Conservation (phyloP, 2,888 invertebrate species). For the Cyrtodaria siliqua region DNA sequence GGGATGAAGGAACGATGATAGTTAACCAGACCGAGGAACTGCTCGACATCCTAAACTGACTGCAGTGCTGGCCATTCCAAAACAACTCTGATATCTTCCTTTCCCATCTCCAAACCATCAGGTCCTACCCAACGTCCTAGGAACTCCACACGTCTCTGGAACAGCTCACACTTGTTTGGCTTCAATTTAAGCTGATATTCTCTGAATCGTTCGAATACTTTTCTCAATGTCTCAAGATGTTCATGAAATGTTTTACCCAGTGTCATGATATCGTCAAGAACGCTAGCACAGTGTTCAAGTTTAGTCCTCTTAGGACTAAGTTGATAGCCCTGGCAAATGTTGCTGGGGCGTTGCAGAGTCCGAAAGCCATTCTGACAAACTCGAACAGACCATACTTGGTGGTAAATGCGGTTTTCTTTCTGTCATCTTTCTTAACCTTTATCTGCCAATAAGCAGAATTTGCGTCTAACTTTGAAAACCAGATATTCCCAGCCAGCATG, state of each 20-base stretch:
- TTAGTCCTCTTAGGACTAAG: constrained; percentile 42
- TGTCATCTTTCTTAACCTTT: constrained; percentile 19
- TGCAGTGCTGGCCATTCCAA: constrained; percentile 42
- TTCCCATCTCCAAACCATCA: constrained; percentile 17
- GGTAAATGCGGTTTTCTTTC: constrained; percentile 60
- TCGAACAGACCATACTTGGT: constrained; percentile 61
- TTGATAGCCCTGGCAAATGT: constrained; percentile 52
- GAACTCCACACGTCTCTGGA: constrained; percentile 43
- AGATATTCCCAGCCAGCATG: constrained; percentile 36
- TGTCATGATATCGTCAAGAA: constrained; percentile 67
- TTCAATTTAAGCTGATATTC: constrained; percentile 50
- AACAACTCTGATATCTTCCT: constrained; percentile 16
- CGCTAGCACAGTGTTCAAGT: constrained; percentile 51
- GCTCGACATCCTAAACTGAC: constrained; percentile 40
- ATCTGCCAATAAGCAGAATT: constrained; percentile 58
- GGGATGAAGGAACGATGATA: constrained; percentile 52
- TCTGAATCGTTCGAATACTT: constrained; percentile 43
- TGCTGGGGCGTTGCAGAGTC: constrained; percentile 61
- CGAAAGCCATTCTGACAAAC: constrained; percentile 55
- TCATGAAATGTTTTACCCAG: constrained; percentile 47
- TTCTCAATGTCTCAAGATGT: constrained; percentile 41
- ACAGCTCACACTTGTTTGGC: constrained; percentile 43
- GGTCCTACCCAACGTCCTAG: constrained; percentile 32
- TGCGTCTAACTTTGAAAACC: constrained; percentile 47
- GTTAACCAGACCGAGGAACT: constrained; percentile 56